Percentiles rank a stretch among this genome's conserved stretches.
phyloP scores from a whole-genome alignment of 1,140 invertebrate species.

The Helicoverpa armigera region DNA sequence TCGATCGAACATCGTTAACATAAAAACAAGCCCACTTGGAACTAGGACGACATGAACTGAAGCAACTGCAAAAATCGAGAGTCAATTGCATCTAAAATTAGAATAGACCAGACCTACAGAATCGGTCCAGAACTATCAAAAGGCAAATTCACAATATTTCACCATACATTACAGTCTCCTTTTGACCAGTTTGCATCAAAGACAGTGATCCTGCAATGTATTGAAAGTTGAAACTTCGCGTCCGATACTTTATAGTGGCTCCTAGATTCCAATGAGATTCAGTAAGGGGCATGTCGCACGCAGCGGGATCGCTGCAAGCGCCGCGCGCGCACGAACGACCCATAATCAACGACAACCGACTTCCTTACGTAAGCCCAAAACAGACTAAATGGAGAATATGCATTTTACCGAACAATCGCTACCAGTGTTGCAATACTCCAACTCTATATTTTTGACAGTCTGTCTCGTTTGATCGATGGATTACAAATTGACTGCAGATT shows the following conservation, averaged over 20 bases:
- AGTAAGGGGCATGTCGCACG: slow-evolving; percentile 49
- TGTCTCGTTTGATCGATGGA: slow-evolving; percentile 18
- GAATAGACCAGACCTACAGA: slow-evolving; percentile 39
- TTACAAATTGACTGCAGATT: slow-evolving; percentile 14
- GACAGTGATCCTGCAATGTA: slow-evolving; percentile 20
- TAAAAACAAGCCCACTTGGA: slow-evolving; percentile 24
- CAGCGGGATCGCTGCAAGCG: slow-evolving; percentile 51
- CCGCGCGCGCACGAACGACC: slow-evolving; percentile 48
- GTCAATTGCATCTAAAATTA: slow-evolving; percentile 50
- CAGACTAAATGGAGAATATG: slow-evolving; percentile 48
- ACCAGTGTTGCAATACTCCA: slow-evolving; percentile 18
- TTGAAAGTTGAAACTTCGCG: slow-evolving; percentile 4
- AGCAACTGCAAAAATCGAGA: slow-evolving; percentile 45
- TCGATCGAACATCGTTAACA: slow-evolving; percentile 13
- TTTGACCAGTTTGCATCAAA: not conserved
- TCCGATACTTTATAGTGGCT: slow-evolving; percentile 16
- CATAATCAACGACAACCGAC: slow-evolving; percentile 59
- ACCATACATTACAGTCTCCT: not conserved
- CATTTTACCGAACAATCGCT: slow-evolving; percentile 40
- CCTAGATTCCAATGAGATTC: slow-evolving; percentile 49
- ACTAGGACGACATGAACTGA: slow-evolving; percentile 32
- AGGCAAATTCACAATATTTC: not conserved
- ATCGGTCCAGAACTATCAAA: slow-evolving; percentile 17
- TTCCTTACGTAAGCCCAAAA: slow-evolving; percentile 55
- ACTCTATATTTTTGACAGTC: slow-evolving; percentile 25